Conservation (phyloP, 2,888 invertebrate species). For the Physocephala rufipes region DNA sequence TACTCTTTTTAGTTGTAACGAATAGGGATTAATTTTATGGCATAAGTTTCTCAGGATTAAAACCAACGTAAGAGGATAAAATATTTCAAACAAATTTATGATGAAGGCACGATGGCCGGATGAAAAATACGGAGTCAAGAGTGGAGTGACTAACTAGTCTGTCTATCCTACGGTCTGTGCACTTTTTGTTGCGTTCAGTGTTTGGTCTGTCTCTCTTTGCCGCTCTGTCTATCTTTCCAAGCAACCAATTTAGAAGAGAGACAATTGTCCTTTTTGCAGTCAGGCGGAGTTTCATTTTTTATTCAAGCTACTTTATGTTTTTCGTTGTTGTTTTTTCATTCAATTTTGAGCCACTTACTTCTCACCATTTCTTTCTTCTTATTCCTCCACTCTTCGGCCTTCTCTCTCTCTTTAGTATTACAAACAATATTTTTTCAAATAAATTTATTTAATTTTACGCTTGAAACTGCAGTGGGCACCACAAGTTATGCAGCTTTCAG, state of each 20-base stretch:
- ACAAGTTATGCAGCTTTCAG: conserved; percentile 37
- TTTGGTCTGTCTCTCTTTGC: no score
- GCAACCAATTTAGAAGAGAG: no score
- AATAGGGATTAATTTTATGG: conserved; percentile 9
- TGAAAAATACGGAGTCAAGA: conserved; percentile 15
- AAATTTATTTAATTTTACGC: background rate
- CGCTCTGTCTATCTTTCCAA: no score
- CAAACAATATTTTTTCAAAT: background rate
- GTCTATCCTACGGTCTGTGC: background rate
- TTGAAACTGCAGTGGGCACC: conserved; percentile 25
- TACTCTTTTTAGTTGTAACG: no score
- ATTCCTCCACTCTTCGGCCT: background rate
- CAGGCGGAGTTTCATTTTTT: no score
- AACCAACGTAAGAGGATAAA: conserved; percentile 38
- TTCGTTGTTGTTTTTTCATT: no score
- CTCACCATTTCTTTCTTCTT: background rate
- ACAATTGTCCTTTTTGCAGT: no score
- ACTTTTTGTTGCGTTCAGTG: no score
- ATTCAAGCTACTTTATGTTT: no score
- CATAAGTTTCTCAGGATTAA: conserved; percentile 34
- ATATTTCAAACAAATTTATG: conserved; percentile 39
- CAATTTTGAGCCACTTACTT: no score
- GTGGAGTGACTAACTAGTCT: background rate
- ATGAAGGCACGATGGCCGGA: no score
- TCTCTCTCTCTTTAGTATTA: background rate